Evolutionary conservation across 2,888 invertebrate genomes (phyloP).

Genomic region (Thereva unica): DNA sequence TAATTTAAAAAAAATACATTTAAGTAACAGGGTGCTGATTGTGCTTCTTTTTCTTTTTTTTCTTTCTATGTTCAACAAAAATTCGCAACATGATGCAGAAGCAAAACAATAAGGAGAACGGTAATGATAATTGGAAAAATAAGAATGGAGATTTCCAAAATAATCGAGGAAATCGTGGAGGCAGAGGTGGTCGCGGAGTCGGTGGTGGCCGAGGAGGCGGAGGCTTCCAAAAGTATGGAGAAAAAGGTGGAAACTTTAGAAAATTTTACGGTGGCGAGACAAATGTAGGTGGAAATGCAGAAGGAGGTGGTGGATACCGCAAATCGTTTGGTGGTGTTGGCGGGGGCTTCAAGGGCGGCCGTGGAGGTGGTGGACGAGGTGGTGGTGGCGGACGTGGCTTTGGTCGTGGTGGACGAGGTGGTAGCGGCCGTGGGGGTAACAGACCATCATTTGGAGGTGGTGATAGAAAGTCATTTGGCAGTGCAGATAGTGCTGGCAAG

Average conservation of each 20-base stretch:
- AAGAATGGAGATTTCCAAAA: slow-evolving; percentile 43
- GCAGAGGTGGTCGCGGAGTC: slow-evolving; percentile 45
- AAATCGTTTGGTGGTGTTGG: slow-evolving; percentile 46
- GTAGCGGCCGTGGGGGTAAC: slow-evolving; percentile 46
- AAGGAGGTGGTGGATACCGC: not conserved
- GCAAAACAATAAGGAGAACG: slow-evolving; percentile 50
- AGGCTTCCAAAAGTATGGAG: slow-evolving; percentile 53
- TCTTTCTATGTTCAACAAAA: slow-evolving; percentile 48
- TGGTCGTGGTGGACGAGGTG: slow-evolving; percentile 45
- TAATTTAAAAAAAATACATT: too few species aligned
- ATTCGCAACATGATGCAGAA: slow-evolving; percentile 48
- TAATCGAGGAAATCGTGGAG: slow-evolving; percentile 46
- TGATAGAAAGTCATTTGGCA: slow-evolving; percentile 57
- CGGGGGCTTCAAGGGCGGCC: slow-evolving; percentile 46
- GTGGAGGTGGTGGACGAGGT: slow-evolving; percentile 44
- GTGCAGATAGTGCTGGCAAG: slow-evolving; percentile 60
- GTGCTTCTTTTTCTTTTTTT: slow-evolving; percentile 54
- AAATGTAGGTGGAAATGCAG: slow-evolving; percentile 43
- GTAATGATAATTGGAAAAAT: slow-evolving; percentile 47
- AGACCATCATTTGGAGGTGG: slow-evolving; percentile 45
- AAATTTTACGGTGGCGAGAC: slow-evolving; percentile 50
- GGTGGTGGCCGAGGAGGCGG: slow-evolving; percentile 48
- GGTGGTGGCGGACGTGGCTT: slow-evolving; percentile 45
- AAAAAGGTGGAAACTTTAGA: slow-evolving; percentile 46
- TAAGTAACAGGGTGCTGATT: slow-evolving; percentile 57